Evolutionary conservation across 2,888 invertebrate genomes (phyloP), one percentile per base, ranked within the genome.

Genomic region (Drosophila ezoana): DNA sequence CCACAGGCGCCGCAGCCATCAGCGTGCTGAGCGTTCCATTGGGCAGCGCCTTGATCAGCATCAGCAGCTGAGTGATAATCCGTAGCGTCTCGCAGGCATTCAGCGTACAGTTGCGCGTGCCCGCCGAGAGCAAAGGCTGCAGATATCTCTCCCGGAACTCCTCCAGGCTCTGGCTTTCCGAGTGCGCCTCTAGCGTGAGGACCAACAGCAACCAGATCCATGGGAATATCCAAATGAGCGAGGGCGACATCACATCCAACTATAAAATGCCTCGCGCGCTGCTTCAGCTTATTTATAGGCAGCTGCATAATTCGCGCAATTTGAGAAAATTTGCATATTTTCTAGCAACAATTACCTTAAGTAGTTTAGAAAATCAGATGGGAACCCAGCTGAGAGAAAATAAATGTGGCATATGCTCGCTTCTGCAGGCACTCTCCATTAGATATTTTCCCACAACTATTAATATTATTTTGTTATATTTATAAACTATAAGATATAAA

Each of bases 61-160:
- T 59, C 64, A 91, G 78, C 45, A 91, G 77, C 67, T 92, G 91
- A 1, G 90, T 90, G 6, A 92, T 88, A 3, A 92, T 90, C 65
- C 92, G 90, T 37, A 93, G 68, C 0, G 93, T 92, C 53, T 93
- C 93, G 61, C 93, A 93, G 1, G 93, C 92, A 57, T 91, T 92
- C 18, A 93, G 87, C n/a, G 92, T 91, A 76, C 93, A 93, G 67
- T 91, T 89, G 1, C 89, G 79, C 0, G 81, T 56, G 45, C 82
- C 69, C 1, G 86, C 58, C 13, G 79, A 62, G 33, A 90, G 71
- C 14, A 84, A 60, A 0, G 91, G 91, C 45, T 89, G 28, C 32
- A 91, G 52, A 44, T 89, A 81, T 20, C 80, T 71, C 52, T 90
- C 82, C 18, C 89, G 89, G 57, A 90, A 90, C 28, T 88, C 84